Base-by-base conservation (phyloP, 2,888 invertebrate species). In the Hanleya hanleyi region DNA sequence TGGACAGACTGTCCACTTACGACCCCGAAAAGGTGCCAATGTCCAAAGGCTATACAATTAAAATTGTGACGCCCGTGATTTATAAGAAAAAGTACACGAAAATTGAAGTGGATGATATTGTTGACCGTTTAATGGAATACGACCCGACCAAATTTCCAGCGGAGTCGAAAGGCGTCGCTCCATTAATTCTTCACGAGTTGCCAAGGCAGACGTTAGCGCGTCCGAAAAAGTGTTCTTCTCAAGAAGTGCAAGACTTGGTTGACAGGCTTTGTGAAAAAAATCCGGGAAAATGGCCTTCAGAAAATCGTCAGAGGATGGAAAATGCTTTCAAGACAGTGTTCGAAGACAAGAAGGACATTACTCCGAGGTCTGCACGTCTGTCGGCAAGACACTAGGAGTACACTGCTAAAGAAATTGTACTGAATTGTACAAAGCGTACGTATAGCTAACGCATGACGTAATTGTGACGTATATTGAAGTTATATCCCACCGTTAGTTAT, bases 71-170 rank as follows among this genome's bases (percentile, higher is more conserved):
- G 29, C 79, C 83, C 2, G 81, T 83, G 33, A 79, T 81, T 1
- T 83, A 80, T 49, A 83, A 81, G 70, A 81, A 79, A 71, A 81
- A 79, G 61, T 83, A 83, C 67, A 77, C 77, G 0, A 80, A 81
- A 32, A 67, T 73, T 12, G 83, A 83, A 65, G 73, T 83, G 7
- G 75, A 79, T 65, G 73, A 70, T 29, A 83, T 81, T 49, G 81
- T 83, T 3, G 76, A 77, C 12, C 77, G 83, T 9, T 70, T 83
- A 1, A 74, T 81, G 4, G 80, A 80, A n/a, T 81, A 79, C 47
- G 78, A 81, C 67, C 78, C 78, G 0, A 47, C 66, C 29, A 76
- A 74, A 32, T 74, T 75, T 67, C 80, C 81, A 1, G 78, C 81
- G 1, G 83, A 83, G 61, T 81, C 81, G 7, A 77, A 77, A 66